These are phyloP conservation scores for Macrosiphum euphorbiae DNA, from an alignment of 2,888 invertebrate species.

Conservation along the genomic window DNA sequence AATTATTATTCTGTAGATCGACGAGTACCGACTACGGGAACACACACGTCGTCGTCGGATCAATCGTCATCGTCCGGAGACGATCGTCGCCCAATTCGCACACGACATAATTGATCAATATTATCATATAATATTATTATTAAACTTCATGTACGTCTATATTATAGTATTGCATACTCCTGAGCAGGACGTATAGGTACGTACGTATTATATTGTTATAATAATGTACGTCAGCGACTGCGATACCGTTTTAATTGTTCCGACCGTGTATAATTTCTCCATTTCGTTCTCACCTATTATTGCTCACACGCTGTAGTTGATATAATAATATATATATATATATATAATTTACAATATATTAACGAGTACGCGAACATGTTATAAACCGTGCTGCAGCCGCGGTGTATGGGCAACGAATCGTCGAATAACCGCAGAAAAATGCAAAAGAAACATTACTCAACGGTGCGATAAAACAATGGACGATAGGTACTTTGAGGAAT, in stretches of 20 bases:
- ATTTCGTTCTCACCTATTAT: neutral
- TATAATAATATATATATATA: neutral
- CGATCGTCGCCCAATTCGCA: conserved; percentile 40
- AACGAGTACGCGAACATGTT: neutral
- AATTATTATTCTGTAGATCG: conserved; percentile 43
- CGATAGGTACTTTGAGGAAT: neutral
- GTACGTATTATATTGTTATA: neutral
- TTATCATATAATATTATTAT: neutral
- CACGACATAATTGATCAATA: neutral
- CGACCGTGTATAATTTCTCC: neutral
- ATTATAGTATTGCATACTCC: neutral
- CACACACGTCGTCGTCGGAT: conserved; percentile 57
- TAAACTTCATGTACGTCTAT: neutral
- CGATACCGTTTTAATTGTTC: conserved; percentile 59
- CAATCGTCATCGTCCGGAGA: neutral
- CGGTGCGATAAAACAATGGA: conserved; percentile 50
- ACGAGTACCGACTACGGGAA: conserved; percentile 6
- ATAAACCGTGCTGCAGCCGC: neutral
- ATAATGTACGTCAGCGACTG: neutral
- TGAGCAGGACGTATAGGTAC: neutral
- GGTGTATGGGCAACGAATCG: neutral
- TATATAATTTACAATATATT: neutral
- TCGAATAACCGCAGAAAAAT: neutral
- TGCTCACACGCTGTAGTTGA: neutral
- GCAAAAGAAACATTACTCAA: neutral